Evolutionary conservation across 2,113 vertebrate species (phyloP).

Genomic region (Phrynocephalus versicolor): DNA sequence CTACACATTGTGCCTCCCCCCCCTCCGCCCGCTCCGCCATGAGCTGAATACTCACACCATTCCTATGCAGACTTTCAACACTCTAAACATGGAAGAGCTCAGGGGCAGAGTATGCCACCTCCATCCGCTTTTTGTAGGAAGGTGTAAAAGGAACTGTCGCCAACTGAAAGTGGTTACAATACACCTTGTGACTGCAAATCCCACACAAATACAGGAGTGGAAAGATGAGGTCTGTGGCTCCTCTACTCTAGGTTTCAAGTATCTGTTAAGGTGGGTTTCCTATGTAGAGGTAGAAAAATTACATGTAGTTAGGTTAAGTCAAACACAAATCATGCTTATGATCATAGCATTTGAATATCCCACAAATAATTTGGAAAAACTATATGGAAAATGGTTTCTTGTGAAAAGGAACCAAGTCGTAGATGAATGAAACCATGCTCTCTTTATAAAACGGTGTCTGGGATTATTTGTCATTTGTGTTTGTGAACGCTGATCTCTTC

Average conservation of each 20-base stretch:
- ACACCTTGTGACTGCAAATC: not conserved
- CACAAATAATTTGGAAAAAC: not conserved
- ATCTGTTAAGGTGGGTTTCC: not conserved
- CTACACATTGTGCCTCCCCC: no score
- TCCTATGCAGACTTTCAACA: not conserved
- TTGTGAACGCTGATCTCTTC: conserved; percentile 10
- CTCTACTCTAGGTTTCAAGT: not conserved
- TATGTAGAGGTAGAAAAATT: not conserved
- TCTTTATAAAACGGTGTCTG: conserved; percentile 19
- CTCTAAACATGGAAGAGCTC: not conserved
- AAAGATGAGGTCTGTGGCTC: not conserved
- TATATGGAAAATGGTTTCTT: not conserved
- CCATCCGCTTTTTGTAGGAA: not conserved
- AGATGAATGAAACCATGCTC: not conserved
- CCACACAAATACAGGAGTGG: not conserved
- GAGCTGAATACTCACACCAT: no score
- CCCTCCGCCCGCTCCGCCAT: no score
- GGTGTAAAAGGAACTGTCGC: not conserved
- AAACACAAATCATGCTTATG: not conserved
- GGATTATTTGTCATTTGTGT: not conserved
- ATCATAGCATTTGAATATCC: not conserved
- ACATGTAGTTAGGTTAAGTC: not conserved
- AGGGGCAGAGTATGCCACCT: not conserved
- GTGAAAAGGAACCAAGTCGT: not conserved
- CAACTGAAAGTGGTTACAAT: not conserved